Evolutionary conservation across 2,888 invertebrate genomes (phyloP), one percentile per base, ranked within the genome.

Genomic region (Agapostemon virescens): DNA sequence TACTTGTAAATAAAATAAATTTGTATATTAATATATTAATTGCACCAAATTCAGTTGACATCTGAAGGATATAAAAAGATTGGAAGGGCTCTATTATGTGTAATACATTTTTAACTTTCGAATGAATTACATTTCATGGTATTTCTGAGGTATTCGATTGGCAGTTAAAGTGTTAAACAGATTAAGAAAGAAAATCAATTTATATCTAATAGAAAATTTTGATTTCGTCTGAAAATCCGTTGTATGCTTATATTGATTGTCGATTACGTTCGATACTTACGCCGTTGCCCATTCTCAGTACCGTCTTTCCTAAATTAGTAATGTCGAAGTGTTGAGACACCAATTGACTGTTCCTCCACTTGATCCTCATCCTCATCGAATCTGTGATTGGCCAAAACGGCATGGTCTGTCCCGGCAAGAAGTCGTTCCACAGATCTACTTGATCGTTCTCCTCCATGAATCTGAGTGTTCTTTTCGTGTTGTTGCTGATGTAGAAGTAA

Each of bases 371-470:
- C 85, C 94, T 95, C 96, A 96, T 96, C 0, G 96, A 95, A 82
- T 96, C 95, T 0, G 97, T 97, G 88, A 96, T 96, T 0, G 97
- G 97, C 97, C 97, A 97, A 92, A 96, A 97, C 11, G 96, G 94
- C 23, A 95, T 85, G 79, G 95, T 96, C 92, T 96, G 95, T 80
- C 94, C 94, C 0, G 96, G 95, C 0, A 94, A 93, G 26, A 97
- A 93, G 93, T 97, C 97, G 70, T 96, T 94, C 97, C 97, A 97
- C 15, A 97, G 93, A 92, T 97, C 97, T 0, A 97, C 96, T 61
- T 96, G 95, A 90, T 97, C 97, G 89, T 97, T 97, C 91, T 96
- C 96, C 90, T 97, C 97, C 97, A 97, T 97, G 93, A 96, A 97
- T 74, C 97, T 93, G 55, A 94, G 70, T 0, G 89, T 89, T 64